phyloP scores from a whole-genome alignment of 1,140 invertebrate species.

The Rhyzopertha dominica region DNA sequence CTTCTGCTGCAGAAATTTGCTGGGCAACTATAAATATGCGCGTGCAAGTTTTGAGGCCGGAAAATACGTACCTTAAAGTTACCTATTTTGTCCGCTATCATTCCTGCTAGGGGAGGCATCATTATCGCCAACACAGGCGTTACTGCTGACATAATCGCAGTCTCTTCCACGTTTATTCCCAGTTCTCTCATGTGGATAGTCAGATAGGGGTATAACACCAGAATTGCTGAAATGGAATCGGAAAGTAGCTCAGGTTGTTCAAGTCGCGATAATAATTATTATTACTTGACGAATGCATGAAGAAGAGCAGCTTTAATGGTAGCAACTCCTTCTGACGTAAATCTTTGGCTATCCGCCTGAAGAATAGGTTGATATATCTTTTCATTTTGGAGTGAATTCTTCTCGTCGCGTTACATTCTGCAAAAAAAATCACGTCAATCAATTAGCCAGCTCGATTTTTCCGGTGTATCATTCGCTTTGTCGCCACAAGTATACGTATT shows the following conservation, averaged over 20 bases:
- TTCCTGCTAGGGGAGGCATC: slow-evolving; percentile 71
- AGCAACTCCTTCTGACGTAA: slow-evolving; percentile 66
- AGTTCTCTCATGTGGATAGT: slow-evolving; percentile 81
- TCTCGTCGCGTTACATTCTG: too few relatives aligned
- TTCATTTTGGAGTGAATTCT: slow-evolving; percentile 55
- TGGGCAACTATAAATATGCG: too few relatives aligned
- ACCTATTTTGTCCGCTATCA: slow-evolving; percentile 73
- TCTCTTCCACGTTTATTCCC: slow-evolving; percentile 77
- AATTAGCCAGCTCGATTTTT: too few relatives aligned
- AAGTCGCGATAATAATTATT: not conserved
- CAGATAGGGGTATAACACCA: slow-evolving; percentile 76
- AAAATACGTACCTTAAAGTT: slow-evolving; percentile 68
- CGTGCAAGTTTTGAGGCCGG: too few relatives aligned
- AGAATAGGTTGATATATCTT: slow-evolving; percentile 57
- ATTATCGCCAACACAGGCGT: slow-evolving; percentile 72
- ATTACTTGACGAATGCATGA: slow-evolving; percentile 74
- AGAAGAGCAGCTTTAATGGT: slow-evolving; percentile 69
- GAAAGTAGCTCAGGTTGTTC: slow-evolving; percentile 2
- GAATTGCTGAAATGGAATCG: slow-evolving; percentile 54
- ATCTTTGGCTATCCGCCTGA: slow-evolving; percentile 61
- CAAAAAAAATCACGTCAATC: too few relatives aligned
- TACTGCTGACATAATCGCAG: slow-evolving; percentile 79
- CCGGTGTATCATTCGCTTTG: too few relatives aligned
- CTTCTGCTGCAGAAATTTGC: too few relatives aligned
- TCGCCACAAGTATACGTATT: too few relatives aligned